phyloP scores from a whole-genome alignment of 2,797 vertebrate species.

The Ctenochaetus hawaiiensis region DNA sequence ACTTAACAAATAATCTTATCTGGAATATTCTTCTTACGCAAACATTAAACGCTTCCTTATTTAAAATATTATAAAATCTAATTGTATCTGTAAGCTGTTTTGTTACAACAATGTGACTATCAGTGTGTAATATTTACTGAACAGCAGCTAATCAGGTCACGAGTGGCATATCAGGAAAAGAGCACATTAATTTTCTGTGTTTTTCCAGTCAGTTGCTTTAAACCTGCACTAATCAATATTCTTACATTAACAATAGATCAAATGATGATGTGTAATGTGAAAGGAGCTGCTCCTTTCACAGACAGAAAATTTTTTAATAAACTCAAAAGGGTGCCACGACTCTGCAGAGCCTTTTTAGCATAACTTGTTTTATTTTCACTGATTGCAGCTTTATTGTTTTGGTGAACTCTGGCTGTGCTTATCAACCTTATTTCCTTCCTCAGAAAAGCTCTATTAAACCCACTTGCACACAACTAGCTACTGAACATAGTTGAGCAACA shows the following conservation, averaged over 20 bases:
- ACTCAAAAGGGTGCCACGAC: neutral
- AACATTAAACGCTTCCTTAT: neutral
- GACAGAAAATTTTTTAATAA: neutral
- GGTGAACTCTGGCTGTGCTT: too few relatives aligned
- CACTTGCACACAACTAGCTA: too few relatives aligned
- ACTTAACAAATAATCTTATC: neutral
- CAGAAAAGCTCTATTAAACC: too few relatives aligned
- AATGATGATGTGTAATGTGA: neutral
- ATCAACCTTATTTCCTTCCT: too few relatives aligned
- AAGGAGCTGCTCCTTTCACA: neutral
- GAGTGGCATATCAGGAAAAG: neutral
- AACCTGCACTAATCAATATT: constrained; percentile 3
- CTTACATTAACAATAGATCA: constrained; percentile 10
- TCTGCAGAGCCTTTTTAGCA: neutral
- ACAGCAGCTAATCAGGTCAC: neutral
- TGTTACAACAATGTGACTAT: neutral
- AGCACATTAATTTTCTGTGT: neutral
- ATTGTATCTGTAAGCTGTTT: neutral
- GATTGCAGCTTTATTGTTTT: neutral
- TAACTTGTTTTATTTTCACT: neutral
- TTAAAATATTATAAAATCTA: neutral
- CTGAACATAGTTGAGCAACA: neutral
- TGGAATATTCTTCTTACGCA: neutral
- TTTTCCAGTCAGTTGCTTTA: neutral
- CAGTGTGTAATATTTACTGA: neutral